Evolutionary conservation across 2,113 vertebrate genomes (phyloP), one percentile per base, ranked within the genome.

Genomic region (Verasper variegatus): DNA sequence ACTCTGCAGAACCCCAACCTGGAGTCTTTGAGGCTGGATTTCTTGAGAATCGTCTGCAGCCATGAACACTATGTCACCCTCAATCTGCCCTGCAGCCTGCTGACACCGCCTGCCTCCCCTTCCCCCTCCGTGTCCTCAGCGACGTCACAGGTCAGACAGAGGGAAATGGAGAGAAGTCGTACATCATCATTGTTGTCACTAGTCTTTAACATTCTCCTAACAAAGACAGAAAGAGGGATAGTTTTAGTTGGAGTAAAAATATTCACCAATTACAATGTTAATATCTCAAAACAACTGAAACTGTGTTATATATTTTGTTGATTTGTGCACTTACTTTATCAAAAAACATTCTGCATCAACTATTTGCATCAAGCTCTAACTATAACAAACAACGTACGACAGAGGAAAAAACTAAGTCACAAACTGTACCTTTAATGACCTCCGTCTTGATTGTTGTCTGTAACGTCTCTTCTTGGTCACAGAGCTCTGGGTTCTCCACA

Each of bases 401-500:
- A 40, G 17, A 40, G 68, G 23, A 2, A 3, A 62, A 15, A 37
- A 1, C 31, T 7, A 31, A 31, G 6, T 31, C 7, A 5, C 35
- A 37, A 10, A 37, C 9, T 10, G 8, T 37, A 37, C 35, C 0
- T 37, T 42, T 3, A 13, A 42, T 42, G 40, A 12, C 40, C 10
- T 40, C 37, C 17, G 1, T 45, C 8, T 45, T 42, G 4, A 26
- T 26, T 15, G 0, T 57, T 62, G 7, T 27, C 26, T 24, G 1
- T 42, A 21, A 40, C 21, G 47, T 27, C 27, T 61, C n/a, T 13
- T 55, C 21, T 79, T 13, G 31, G 2, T 23, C 70, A 74, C 94
- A 99, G 98, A 99, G 98, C 90, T 99, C 98, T 92, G 98, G 98
- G 13, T 98, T 99, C 91, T 99, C 98, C 59, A 99, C 97, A 51